These are phyloP conservation scores for Clunio marinus DNA, from an alignment of 2,888 invertebrate species.

Conservation along the genomic window DNA sequence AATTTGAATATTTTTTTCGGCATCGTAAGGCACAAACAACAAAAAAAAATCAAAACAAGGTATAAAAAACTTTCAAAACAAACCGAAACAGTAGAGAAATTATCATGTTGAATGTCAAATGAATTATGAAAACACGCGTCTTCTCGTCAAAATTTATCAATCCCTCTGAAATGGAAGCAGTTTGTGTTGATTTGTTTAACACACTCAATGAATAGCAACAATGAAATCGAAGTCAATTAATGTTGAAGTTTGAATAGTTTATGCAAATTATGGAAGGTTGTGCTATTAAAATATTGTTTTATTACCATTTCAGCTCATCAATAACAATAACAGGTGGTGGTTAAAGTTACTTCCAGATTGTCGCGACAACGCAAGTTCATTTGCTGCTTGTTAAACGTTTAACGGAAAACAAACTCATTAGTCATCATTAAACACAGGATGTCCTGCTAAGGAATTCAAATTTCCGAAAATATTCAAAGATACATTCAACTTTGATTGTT, in stretches of 20 bases:
- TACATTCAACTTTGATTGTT: too few species aligned
- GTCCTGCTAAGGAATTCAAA: too few species aligned
- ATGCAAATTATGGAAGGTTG: conserved; percentile 13
- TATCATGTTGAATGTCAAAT: not conserved
- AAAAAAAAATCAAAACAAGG: too few species aligned
- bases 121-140: not conserved
- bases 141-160: too few species aligned
- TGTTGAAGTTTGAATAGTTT: conserved; percentile 18
- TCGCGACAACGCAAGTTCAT: too few species aligned
- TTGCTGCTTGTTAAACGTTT: too few species aligned
- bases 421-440: too few species aligned
- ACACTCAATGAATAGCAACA: not conserved
- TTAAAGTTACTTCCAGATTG: not conserved
- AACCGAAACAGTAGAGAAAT: not conserved
- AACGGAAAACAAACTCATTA: too few species aligned
- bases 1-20: too few species aligned
- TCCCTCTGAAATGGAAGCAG: not conserved
- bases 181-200: not conserved
- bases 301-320: not conserved
- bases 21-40: too few species aligned
- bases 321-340: not conserved
- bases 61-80: too few species aligned
- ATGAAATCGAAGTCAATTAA: conserved; percentile 22
- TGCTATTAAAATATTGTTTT: conserved; percentile 23
- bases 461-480: too few species aligned